Base-by-base conservation (phyloP, 1,140 invertebrate species). In the Drosophila setifemur region DNA sequence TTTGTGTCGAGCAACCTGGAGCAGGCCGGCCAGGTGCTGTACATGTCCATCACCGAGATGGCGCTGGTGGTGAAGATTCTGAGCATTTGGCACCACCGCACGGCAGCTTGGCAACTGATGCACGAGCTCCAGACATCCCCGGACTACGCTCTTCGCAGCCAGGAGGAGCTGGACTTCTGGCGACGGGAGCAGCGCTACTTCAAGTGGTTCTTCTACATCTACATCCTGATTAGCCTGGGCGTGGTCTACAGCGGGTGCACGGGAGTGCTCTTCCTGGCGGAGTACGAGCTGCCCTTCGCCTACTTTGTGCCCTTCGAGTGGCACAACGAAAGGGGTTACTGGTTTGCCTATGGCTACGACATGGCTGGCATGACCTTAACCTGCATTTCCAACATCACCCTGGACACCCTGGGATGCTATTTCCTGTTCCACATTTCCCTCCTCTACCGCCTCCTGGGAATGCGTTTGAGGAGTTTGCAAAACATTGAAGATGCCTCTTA, bases 281-380 rank as follows among this genome's bases (percentile, higher is more conserved):
- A 66, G 0, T 88, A 77, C 21, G 66, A 66, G 12, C 21, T 89
- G n/a, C 87, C 88, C 0, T 89, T 87, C 23, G 67, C 64, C 40
- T 87, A 71, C 44, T 89, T 64, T 47, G 69, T 89, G 33, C 88
- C 88, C 3, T 89, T 89, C 3, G 78, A 89, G 7, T 89, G 78
- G 75, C 72, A 28, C 0, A 70, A 57, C 6, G 33, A 64, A 2
- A 26, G 11, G 0, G 40, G 73, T 1, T 89, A 85, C 53, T 77
- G 71, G 54, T 69, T 78, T 25, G 82, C 83, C 6, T 89, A 78
- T 37, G 67, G 63, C 2, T 89, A 88, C 44, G 52, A 74, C 28
- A 39, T 77, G 44, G 44, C 69, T 0, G 83, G 53, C 0, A 75
- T 89, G 75, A 74, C 73, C 0, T 47, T 89, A 4, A 89, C 87